These are phyloP conservation scores for Eurosta solidaginis DNA, from an alignment of 1,140 invertebrate genomes.

Conservation along the genomic window DNA sequence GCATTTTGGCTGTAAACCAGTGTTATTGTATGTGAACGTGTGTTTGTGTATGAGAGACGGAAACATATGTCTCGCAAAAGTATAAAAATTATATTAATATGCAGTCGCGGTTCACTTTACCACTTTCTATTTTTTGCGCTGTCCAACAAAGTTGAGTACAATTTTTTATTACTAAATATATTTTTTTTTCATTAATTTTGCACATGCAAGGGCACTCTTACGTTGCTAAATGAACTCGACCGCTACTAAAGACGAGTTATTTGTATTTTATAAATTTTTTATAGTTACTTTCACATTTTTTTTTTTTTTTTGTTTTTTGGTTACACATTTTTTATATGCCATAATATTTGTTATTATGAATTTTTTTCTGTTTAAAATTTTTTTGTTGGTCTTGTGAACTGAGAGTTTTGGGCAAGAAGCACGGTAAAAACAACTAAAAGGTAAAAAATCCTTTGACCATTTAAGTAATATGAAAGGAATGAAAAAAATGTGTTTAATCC, in stretches of 20 bases:
- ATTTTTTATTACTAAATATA: conserved; percentile 7
- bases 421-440: too few relatives aligned
- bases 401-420: too few relatives aligned
- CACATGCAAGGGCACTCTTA: conserved; percentile 15
- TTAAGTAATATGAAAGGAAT: background rate
- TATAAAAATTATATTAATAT: conserved; percentile 57
- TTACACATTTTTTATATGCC: background rate
- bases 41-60: conserved; percentile 9
- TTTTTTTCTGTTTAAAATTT: background rate
- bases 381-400: background rate
- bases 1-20: too few relatives aligned
- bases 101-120: conserved; percentile 31
- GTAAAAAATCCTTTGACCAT: conserved; percentile 19
- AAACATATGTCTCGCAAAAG: conserved; percentile 30
- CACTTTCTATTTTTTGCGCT: background rate
- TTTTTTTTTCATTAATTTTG: background rate
- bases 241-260: background rate
- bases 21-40: conserved; percentile 37
- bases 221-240: background rate
- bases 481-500: background rate
- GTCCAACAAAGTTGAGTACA: background rate
- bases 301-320: background rate
- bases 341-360: conserved; percentile 3
- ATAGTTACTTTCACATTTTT: background rate
- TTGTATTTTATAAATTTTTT: background rate